Base-by-base conservation (phyloP, 2,888 invertebrate genomes). In the Stegophylla sp. region DNA sequence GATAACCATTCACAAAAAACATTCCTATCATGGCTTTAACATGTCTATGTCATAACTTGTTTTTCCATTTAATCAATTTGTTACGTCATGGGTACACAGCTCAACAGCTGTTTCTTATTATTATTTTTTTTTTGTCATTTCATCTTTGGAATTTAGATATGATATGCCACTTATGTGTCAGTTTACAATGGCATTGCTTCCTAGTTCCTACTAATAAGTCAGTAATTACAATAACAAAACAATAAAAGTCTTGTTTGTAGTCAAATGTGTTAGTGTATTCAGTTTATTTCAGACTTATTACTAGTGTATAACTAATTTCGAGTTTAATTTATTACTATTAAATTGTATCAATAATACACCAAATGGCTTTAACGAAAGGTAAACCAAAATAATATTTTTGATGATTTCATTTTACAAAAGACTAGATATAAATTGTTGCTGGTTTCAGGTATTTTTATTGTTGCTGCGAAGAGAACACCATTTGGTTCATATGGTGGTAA, bases 381-480 rank as follows among this genome's bases (percentile, higher is more conserved):
- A 73, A 63, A 56, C 5, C 9, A 4, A 20, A n/a, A n/a, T 41
- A 41, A 64, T 51, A 26, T 13, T 34, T 34, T 9, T 53, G 34
- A 15, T 20, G 17, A 56, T 41, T 51, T 3, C n/a, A 48, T 28
- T 59, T 59, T 15, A 28, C 1, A 13, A 17, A 23, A 3, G 17
- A 17, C 17, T 15, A n/a, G n/a, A n/a, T n/a, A 59, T 64, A 23
- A 41, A 61, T 41, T 3, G 1, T 76, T 69, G 12, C 17, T 28
- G 23, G 20, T 84, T 85, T 10, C 84, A 95, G 96, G 95, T 85
- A 89, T 96, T 83, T 95, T 94, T 86, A 93, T 96, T 86, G 95
- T 98, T 83, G 96, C 94, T 84, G 98, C 98, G 20, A 98, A 98
- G 88, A 91, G 98, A 83, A 98, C 98, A 0, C 94, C 98, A 3